A percentile compares a stretch with the other conserved stretches of the same genome.
These are phyloP conservation scores for Hirundo rustica DNA, from an alignment of 2,797 vertebrate species.

Conservation along the genomic window DNA sequence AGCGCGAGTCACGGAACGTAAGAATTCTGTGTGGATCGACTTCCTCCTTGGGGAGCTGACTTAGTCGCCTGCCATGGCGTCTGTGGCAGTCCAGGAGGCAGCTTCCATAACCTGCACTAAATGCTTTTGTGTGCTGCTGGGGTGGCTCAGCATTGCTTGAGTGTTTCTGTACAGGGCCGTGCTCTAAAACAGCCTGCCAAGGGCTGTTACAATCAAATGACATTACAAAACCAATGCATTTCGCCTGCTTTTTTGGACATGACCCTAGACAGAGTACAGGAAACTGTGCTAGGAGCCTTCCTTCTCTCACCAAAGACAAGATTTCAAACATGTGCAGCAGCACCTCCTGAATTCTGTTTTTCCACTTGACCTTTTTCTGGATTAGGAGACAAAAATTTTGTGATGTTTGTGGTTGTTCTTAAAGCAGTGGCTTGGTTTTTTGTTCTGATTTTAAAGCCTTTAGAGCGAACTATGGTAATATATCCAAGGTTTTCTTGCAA, in stretches of 20 bases:
- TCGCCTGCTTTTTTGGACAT: accelerated
- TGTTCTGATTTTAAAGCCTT: background rate
- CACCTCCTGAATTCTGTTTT: background rate
- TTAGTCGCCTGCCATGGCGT: accelerated
- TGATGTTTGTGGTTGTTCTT: background rate
- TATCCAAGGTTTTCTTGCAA: background rate
- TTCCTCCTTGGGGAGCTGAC: background rate
- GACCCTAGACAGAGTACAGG: background rate
- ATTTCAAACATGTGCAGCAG: background rate
- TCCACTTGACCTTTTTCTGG: background rate
- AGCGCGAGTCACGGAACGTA: accelerated
- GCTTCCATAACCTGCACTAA: background rate
- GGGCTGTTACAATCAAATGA: background rate
- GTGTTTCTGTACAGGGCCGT: background rate
- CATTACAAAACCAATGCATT: accelerated
- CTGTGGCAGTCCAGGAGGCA: background rate
- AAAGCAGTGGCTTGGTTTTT: background rate
- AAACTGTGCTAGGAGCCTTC: background rate
- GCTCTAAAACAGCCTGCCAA: background rate
- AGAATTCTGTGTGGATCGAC: background rate
- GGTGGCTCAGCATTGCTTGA: background rate
- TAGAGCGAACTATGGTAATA: background rate
- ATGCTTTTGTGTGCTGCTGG: background rate
- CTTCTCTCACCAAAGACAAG: background rate
- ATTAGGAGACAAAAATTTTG: background rate